These are phyloP conservation scores for Bolborhynchus lineola DNA, from an alignment of 2,113 vertebrate species.

Conservation along the genomic window DNA sequence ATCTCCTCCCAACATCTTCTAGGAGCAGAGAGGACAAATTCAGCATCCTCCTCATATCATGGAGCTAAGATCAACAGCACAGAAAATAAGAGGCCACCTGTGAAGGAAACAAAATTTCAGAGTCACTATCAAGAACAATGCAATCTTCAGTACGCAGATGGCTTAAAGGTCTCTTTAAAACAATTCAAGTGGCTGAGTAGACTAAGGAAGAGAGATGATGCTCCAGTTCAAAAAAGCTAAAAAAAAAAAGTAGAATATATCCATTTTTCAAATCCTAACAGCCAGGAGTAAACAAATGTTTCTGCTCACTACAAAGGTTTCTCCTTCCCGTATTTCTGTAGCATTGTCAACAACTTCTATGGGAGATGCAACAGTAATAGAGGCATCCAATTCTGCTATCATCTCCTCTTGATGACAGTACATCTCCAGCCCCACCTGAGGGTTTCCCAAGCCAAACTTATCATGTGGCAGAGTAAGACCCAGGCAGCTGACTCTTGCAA, in stretches of 20 bases:
- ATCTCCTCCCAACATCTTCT: background rate
- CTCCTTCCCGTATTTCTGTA: background rate
- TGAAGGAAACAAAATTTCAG: background rate
- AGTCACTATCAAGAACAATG: background rate
- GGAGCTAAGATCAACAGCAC: background rate
- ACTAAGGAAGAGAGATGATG: background rate
- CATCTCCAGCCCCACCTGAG: background rate
- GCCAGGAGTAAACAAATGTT: background rate
- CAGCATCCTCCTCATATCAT: background rate
- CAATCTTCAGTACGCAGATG: background rate
- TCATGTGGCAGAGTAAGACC: background rate
- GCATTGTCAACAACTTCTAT: background rate
- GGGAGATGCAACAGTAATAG: background rate
- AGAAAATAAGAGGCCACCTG: background rate
- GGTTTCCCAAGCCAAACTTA: background rate
- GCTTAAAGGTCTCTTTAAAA: background rate
- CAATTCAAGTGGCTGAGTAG: background rate
- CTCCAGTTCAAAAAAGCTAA: background rate
- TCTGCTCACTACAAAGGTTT: background rate
- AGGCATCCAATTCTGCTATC: background rate
- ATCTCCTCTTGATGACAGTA: background rate
- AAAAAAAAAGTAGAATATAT: background rate
- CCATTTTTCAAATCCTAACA: background rate
- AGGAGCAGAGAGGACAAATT: background rate
- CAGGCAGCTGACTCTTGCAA: background rate